These are phyloP conservation scores for Heterocephalus glaber DNA, from an alignment of 2,113 vertebrate genomes.

Conservation along the genomic window DNA sequence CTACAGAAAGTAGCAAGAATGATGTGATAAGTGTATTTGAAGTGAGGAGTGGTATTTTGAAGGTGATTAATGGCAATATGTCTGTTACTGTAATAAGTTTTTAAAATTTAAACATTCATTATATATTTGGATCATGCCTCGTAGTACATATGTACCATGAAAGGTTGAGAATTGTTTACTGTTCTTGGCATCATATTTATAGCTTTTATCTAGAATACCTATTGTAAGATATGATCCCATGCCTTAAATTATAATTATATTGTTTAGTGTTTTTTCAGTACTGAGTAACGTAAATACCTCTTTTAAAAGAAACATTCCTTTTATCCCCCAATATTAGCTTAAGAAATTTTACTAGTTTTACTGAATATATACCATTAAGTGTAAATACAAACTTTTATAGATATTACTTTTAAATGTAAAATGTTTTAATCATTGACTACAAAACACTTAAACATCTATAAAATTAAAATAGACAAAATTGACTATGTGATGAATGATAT, in stretches of 20 bases:
- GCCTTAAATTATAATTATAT: conserved; percentile 19
- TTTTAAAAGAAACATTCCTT: conserved; percentile 38
- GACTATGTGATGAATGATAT: background rate
- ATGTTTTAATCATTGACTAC: background rate
- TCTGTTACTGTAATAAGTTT: background rate
- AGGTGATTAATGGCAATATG: background rate
- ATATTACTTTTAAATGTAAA: conserved; percentile 9
- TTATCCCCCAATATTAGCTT: background rate
- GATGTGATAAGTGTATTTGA: background rate
- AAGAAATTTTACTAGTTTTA: conserved; percentile 49
- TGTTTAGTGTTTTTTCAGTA: conserved; percentile 35
- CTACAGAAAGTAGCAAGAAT: background rate
- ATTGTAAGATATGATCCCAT: conserved; percentile 4
- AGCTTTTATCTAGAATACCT: conserved; percentile 23
- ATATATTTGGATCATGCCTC: background rate
- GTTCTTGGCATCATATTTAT: conserved; percentile 35
- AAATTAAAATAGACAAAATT: conserved; percentile 38
- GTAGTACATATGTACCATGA: background rate
- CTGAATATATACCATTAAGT: background rate
- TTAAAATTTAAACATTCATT: background rate
- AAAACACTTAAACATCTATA: background rate
- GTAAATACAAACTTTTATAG: conserved; percentile 24
- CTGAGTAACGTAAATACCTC: background rate
- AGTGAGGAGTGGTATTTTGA: background rate
- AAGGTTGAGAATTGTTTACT: conserved; percentile 40